phyloP scores from a whole-genome alignment of 2,797 vertebrate genomes.

The Catamblyrhynchus diadema region DNA sequence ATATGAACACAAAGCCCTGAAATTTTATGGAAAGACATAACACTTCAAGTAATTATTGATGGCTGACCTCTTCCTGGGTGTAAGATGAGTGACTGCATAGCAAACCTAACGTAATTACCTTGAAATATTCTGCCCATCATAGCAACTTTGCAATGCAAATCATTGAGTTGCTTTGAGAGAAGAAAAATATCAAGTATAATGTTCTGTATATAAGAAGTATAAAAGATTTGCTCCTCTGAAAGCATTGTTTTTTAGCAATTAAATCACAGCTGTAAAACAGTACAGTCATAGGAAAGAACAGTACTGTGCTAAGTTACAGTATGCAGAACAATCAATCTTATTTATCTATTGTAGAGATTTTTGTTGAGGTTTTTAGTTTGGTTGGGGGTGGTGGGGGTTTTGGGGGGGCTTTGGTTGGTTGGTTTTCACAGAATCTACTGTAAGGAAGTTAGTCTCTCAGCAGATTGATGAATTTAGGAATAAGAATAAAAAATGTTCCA shows the following conservation, averaged over 20 bases:
- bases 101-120: neutral
- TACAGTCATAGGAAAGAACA: neutral
- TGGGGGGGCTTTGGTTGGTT: rapidly evolving
- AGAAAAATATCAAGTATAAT: neutral
- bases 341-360: rapidly evolving
- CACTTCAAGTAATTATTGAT: neutral
- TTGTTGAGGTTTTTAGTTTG: neutral
- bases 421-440: neutral
- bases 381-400: rapidly evolving
- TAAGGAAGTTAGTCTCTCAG: neutral
- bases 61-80: neutral
- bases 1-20: neutral
- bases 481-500: neutral
- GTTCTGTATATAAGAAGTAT: neutral
- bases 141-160: neutral
- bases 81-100: neutral
- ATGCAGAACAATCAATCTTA: neutral
- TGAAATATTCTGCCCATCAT: neutral
- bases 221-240: neutral
- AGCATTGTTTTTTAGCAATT: neutral
- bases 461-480: neutral
- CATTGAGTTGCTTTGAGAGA: neutral
- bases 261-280: neutral
- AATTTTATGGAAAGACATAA: neutral
- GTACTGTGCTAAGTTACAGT: neutral